A percentile compares a stretch with the other conserved stretches of the same genome.
These are phyloP conservation scores for Cisticola juncidis DNA, from an alignment of 2,113 vertebrate species.

Conservation along the genomic window DNA sequence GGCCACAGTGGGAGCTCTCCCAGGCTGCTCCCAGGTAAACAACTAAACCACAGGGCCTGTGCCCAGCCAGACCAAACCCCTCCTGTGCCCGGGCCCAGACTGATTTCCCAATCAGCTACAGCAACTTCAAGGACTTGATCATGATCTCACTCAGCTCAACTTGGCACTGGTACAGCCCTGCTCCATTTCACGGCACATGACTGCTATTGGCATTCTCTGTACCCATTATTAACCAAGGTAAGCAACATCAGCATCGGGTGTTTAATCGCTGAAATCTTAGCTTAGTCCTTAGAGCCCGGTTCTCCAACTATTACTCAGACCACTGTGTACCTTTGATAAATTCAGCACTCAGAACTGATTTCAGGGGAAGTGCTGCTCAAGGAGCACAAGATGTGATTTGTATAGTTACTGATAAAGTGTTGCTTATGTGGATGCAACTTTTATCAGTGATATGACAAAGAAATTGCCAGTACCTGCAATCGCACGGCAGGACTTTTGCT, in stretches of 20 bases:
- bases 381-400: background rate
- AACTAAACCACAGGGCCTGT: background rate
- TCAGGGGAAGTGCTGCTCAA: background rate
- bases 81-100: background rate
- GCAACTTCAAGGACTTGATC: background rate
- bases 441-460: background rate
- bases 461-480: background rate
- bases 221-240: slow-evolving; percentile 21
- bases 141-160: background rate
- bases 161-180: background rate
- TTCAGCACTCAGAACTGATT: background rate
- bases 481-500: background rate
- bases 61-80: background rate
- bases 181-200: background rate
- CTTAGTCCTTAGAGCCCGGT: background rate
- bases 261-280: background rate
- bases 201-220: background rate
- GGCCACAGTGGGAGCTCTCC: background rate
- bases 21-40: background rate
- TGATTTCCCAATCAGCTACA: background rate
- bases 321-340: background rate
- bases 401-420: background rate
- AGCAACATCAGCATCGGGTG: background rate
- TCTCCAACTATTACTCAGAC: background rate
- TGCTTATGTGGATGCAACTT: background rate